Percentiles rank a stretch among this genome's conserved stretches.
Evolutionary conservation across 2,797 vertebrate genomes (phyloP).

Genomic region (Spinibarbus caldwelli): DNA sequence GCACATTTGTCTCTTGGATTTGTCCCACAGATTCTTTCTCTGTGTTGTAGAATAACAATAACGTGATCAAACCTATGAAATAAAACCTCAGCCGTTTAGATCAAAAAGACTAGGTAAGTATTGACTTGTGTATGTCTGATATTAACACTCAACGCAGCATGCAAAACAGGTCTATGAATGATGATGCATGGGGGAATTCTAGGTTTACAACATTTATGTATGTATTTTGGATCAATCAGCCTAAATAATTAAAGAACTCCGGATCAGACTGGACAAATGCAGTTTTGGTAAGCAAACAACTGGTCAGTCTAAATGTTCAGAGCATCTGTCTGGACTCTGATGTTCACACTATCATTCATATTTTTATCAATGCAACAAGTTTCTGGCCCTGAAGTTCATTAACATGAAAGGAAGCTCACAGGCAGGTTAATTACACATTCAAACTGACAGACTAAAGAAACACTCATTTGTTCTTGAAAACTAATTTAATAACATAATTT

Average conservation of each 20-base stretch:
- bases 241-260: neutral
- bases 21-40: constrained; percentile 1
- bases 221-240: neutral
- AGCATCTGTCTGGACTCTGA: too few species aligned
- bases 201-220: neutral
- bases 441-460: too few species aligned
- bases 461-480: too few species aligned
- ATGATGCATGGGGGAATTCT: neutral
- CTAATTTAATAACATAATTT: too few species aligned
- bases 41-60: neutral
- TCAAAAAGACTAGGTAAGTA: too few species aligned
- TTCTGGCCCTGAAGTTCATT: too few species aligned
- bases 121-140: neutral
- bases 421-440: too few species aligned
- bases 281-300: neutral
- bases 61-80: neutral
- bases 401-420: too few species aligned
- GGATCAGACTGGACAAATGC: neutral
- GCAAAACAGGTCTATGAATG: neutral
- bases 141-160: neutral
- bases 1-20: constrained; percentile 10
- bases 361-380: too few species aligned
- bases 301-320: too few species aligned
- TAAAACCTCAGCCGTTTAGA: neutral
- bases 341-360: too few species aligned